Conservation (phyloP, 2,113 vertebrate species). For the Odocoileus hemionus region DNA sequence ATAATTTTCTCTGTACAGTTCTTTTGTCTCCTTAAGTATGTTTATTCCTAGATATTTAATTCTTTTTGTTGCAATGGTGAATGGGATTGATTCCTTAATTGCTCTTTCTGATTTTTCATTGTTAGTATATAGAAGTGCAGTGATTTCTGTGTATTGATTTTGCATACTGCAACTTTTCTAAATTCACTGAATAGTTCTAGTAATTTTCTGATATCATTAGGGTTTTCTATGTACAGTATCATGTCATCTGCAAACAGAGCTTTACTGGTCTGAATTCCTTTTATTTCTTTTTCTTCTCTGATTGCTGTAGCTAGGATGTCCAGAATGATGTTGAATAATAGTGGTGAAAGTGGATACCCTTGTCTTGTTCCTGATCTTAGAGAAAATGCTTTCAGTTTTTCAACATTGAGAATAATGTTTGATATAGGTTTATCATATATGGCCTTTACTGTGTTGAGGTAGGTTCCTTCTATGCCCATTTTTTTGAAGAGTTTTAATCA, state of each 20-base stretch:
- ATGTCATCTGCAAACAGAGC: too few species aligned
- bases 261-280: background rate
- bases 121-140: background rate
- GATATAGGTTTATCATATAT: too few species aligned
- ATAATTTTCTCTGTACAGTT: background rate
- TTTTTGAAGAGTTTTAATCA: too few species aligned
- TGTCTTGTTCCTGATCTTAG: too few species aligned
- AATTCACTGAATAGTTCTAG: background rate
- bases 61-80: background rate
- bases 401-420: too few species aligned
- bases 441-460: too few species aligned
- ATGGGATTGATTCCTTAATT: background rate
- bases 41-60: background rate
- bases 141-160: background rate
- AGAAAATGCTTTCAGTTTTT: too few species aligned
- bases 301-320: too few species aligned
- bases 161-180: background rate
- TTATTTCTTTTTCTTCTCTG: background rate
- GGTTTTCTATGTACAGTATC: background rate
- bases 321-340: too few species aligned
- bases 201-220: background rate
- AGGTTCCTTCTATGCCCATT: too few species aligned
- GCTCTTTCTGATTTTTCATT: background rate
- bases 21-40: fast-evolving
- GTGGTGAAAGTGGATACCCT: too few species aligned